Percentiles rank a stretch among this genome's conserved stretches.
Evolutionary conservation across 2,113 vertebrate species (phyloP).

Genomic region (Oncorhynchus nerka): DNA sequence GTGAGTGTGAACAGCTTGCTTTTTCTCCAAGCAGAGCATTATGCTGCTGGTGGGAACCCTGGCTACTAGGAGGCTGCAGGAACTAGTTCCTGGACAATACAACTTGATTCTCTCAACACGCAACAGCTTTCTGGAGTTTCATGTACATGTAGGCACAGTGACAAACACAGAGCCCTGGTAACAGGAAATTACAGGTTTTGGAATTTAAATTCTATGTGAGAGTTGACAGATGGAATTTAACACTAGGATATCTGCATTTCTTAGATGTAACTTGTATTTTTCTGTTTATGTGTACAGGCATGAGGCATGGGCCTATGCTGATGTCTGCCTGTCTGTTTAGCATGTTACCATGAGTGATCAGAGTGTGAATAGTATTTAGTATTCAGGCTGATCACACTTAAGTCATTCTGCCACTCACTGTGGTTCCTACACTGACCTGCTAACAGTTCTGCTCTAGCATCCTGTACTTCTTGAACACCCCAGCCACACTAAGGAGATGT

Average conservation of each 20-base stretch:
- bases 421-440: neutral
- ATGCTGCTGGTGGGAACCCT: constrained; percentile 10
- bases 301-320: neutral
- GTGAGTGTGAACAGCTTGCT: constrained; percentile 25
- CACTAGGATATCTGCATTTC: neutral
- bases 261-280: neutral
- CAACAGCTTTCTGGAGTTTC: neutral
- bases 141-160: neutral
- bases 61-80: neutral
- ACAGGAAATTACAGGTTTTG: no score
- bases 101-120: neutral
- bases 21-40: constrained; percentile 22
- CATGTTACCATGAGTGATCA: constrained; percentile 20
- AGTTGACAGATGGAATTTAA: neutral
- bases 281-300: no score
- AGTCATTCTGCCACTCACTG: constrained; percentile 24
- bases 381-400: constrained; percentile 16
- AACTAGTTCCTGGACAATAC: neutral
- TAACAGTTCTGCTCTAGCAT: no score
- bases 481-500: no score
- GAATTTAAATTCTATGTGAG: no score
- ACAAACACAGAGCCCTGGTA: no score
- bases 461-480: no score
- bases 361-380: constrained; percentile 6
- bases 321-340: constrained; percentile 2